A percentile compares a stretch with the other conserved stretches of the same genome.
Evolutionary conservation across 2,797 vertebrate species (phyloP).

Genomic region (Anolis apletophallus): DNA sequence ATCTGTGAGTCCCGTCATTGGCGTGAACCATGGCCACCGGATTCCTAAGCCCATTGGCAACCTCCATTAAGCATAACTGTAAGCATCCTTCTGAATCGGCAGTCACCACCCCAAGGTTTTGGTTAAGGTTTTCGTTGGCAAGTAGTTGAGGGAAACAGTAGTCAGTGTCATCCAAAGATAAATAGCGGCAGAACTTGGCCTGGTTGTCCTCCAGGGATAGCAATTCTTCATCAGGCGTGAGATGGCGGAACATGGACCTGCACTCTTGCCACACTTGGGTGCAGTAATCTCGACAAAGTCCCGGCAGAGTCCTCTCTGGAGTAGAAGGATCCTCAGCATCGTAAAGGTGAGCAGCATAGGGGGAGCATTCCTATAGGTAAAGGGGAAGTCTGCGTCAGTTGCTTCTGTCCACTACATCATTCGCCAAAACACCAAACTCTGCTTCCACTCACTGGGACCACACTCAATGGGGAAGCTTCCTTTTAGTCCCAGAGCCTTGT

Average conservation of each 20-base stretch:
- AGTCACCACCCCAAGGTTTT: constrained; percentile 86
- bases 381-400: background rate
- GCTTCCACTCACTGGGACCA: constrained; percentile 25
- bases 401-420: background rate
- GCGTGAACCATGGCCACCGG: constrained; percentile 95
- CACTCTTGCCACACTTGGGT: constrained; percentile 85
- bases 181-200: constrained; percentile 81
- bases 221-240: constrained; percentile 82
- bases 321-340: constrained; percentile 92
- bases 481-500: no score
- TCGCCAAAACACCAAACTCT: constrained; percentile 26
- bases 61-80: constrained; percentile 91
- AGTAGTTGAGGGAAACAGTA: constrained; percentile 93
- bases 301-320: constrained; percentile 86
- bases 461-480: background rate
- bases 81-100: constrained; percentile 87
- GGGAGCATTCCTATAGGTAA: constrained; percentile 90
- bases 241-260: constrained; percentile 77
- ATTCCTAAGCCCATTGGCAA: constrained; percentile 90
- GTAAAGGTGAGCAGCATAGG: constrained; percentile 93
- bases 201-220: constrained; percentile 76
- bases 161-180: constrained; percentile 87
- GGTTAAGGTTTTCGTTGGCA: constrained; percentile 81
- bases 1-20: constrained; percentile 90
- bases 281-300: constrained; percentile 93